Evolutionary conservation across 2,797 vertebrate genomes (phyloP).

Genomic region (Alauda arvensis): DNA sequence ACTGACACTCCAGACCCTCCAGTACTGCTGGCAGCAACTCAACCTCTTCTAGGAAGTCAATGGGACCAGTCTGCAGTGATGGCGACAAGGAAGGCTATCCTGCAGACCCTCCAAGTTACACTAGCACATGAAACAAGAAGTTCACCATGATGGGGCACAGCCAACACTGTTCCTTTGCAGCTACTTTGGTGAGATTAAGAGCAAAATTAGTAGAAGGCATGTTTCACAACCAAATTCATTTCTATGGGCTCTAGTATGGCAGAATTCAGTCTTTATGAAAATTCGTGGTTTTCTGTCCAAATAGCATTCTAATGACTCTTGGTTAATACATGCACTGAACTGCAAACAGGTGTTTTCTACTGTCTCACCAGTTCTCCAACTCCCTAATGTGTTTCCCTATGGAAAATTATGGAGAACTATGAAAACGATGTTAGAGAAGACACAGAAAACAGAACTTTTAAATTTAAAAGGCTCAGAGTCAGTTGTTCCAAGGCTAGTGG

Average conservation of each 20-base stretch:
- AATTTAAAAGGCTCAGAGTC: background rate
- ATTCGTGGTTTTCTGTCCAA: background rate
- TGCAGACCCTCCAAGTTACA: background rate
- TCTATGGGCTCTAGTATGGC: background rate
- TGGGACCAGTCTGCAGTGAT: background rate
- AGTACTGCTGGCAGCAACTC: background rate
- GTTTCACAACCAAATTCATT: background rate
- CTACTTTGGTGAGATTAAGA: background rate
- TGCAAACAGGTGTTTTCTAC: background rate
- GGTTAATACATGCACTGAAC: background rate
- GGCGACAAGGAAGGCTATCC: background rate
- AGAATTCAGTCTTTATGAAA: background rate
- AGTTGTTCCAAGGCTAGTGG: background rate
- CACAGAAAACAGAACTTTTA: background rate
- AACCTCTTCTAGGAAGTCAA: background rate
- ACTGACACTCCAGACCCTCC: background rate
- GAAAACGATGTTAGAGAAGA: background rate
- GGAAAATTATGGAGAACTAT: background rate
- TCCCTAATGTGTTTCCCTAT: background rate
- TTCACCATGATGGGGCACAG: accelerated
- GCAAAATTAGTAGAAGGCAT: background rate
- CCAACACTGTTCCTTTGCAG: background rate
- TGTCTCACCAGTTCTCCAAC: background rate
- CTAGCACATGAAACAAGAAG: background rate
- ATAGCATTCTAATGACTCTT: background rate